Evolutionary conservation across 2,113 vertebrate genomes (phyloP).

Genomic region (Passer domesticus): DNA sequence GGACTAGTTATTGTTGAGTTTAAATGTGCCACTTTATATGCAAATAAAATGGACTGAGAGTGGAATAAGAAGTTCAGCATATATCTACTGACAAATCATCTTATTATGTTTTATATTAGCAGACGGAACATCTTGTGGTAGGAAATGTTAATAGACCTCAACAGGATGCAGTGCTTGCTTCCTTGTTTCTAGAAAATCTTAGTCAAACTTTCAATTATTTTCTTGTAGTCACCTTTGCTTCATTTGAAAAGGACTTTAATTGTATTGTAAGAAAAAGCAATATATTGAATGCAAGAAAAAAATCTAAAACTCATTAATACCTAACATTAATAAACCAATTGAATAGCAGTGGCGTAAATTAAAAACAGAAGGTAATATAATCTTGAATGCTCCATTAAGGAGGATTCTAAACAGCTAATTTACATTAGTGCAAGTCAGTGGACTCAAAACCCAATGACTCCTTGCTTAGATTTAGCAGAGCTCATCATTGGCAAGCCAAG

Average conservation of each 20-base stretch:
- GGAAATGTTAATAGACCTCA: slow-evolving; percentile 65
- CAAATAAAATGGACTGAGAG: slow-evolving; percentile 74
- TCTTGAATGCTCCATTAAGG: background rate
- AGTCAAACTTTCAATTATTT: slow-evolving; percentile 22
- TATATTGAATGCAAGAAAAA: background rate
- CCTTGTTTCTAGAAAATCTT: slow-evolving; percentile 42
- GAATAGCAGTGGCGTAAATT: background rate
- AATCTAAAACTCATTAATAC: background rate
- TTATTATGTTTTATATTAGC: slow-evolving; percentile 71
- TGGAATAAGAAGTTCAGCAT: slow-evolving; percentile 70
- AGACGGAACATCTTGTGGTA: slow-evolving; percentile 43
- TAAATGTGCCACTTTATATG: slow-evolving; percentile 79
- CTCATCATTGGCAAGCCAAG: background rate
- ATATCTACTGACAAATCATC: slow-evolving; percentile 72
- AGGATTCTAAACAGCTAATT: background rate
- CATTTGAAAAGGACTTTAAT: slow-evolving; percentile 10
- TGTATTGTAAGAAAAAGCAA: background rate
- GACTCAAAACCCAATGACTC: background rate
- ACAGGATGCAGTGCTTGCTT: slow-evolving; percentile 28
- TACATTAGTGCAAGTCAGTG: background rate
- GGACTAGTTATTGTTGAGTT: slow-evolving; percentile 74
- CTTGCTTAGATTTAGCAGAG: background rate
- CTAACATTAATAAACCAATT: background rate
- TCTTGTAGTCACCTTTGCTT: slow-evolving; percentile 13
- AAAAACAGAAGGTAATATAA: background rate